Evolutionary conservation across 2,888 invertebrate species (phyloP), one percentile per base, ranked within the genome.

Genomic region (Agrochola lota): DNA sequence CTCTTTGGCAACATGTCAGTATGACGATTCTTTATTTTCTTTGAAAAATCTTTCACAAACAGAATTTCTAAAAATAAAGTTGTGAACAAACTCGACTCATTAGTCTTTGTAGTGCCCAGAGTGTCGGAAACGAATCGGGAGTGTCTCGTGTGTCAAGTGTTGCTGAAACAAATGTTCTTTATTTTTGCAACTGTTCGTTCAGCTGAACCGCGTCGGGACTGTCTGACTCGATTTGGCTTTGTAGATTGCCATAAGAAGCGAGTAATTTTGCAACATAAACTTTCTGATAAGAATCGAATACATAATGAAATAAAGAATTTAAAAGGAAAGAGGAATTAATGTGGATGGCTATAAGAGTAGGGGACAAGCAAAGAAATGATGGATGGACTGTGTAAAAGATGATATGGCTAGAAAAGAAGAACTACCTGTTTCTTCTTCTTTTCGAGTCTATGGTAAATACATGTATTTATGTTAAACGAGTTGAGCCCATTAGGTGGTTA

Each of bases 91-190:
- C 74, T 59, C 49, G 15, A 81, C 71, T 84, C 78, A 77, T 85
- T 85, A 85, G 82, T 82, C 69, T 85, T 79, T 85, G 85, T 60
- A 52, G 46, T 76, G 77, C 43, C 49, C 40, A 30, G n/a, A 75
- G 59, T 59, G 69, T 62, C 49, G 59, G 49, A 83, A 74, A 80
- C 71, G 62, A 72, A 78, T 40, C 43, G 12, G 8, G 26, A 69
- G 35, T 20, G 59, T 57, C 70, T 70, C 67, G 68, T 77, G 71
- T 77, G 71, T 80, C 80, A 57, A 79, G 67, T 79, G 55, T 43
- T 59, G 26, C n/a, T 43, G 55, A 67, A 70, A 68, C 35, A 67
- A 80, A 67, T 71, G 5, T 49, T 23, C 57, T 63, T 70, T 71
- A 40, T 73, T 62, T 40, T 57, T 72, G n/a, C n/a, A 76, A 60